These are phyloP conservation scores for Anhinga rufa DNA, from an alignment of 2,113 vertebrate genomes.

Conservation along the genomic window DNA sequence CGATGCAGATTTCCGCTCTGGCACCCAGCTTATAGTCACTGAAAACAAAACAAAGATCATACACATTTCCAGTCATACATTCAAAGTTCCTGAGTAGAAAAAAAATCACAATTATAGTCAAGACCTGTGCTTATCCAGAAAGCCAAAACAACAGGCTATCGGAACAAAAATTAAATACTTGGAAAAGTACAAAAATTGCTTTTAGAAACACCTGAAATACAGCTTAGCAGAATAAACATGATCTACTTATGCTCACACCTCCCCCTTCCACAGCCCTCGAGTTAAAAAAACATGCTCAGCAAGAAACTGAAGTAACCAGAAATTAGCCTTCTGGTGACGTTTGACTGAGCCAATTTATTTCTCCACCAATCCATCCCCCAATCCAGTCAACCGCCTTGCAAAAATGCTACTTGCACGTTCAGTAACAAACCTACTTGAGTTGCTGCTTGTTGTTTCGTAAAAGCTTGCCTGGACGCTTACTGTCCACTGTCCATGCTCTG, in stretches of 20 bases:
- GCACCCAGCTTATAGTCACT: constrained; percentile 73
- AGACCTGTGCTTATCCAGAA: not conserved
- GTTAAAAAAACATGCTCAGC: not conserved
- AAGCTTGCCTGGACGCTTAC: constrained; percentile 68
- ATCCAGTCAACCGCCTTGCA: not conserved
- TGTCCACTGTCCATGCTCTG: constrained; percentile 87
- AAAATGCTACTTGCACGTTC: accelerated
- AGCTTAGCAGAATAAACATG: not conserved
- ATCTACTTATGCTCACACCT: not conserved
- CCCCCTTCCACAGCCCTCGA: not conserved
- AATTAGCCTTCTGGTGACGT: not conserved
- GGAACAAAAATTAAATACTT: not conserved
- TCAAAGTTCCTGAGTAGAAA: not conserved
- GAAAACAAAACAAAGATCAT: not conserved
- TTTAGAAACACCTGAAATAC: not conserved
- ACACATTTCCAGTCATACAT: not conserved
- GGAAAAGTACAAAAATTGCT: not conserved
- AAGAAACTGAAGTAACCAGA: not conserved
- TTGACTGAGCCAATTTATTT: not conserved
- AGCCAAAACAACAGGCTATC: not conserved
- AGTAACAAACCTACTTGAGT: constrained; percentile 72
- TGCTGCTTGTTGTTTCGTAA: constrained; percentile 72
- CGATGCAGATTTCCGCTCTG: constrained; percentile 80
- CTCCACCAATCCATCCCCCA: not conserved
- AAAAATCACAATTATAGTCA: not conserved